phyloP scores from a whole-genome alignment of 2,888 invertebrate genomes.

The Lasioglossum villosulum region DNA sequence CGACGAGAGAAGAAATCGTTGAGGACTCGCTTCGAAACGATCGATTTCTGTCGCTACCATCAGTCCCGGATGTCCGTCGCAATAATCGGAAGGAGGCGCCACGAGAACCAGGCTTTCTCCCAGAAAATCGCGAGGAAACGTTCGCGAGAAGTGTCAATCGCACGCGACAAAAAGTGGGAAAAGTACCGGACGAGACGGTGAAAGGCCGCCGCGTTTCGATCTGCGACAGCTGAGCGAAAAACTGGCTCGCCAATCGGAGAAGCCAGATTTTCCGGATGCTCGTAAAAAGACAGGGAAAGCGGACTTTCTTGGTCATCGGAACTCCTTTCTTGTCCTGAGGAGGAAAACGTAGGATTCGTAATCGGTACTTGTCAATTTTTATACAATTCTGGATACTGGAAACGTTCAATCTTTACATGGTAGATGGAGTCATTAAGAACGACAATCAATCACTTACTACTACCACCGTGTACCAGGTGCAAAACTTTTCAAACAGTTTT shows the following conservation, averaged over 20 bases:
- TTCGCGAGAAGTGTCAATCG: slow-evolving; percentile 34
- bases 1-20: neutral
- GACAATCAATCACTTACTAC: no score
- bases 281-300: slow-evolving; percentile 38
- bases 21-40: neutral
- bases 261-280: slow-evolving; percentile 38
- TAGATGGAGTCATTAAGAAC: no score
- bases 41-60: neutral
- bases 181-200: slow-evolving; percentile 32
- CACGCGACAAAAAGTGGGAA: slow-evolving; percentile 26
- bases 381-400: neutral
- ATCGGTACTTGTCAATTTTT: neutral
- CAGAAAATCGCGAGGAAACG: slow-evolving; percentile 9
- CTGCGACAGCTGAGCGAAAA: slow-evolving; percentile 9
- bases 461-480: no score
- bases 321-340: neutral
- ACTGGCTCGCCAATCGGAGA: slow-evolving; percentile 15
- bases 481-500: neutral
- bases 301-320: slow-evolving; percentile 24
- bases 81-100: slow-evolving; percentile 42
- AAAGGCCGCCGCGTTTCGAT: slow-evolving; percentile 38
- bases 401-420: neutral
- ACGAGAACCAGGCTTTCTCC: slow-evolving; percentile 40
- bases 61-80: neutral
- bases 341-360: neutral